A percentile compares a stretch with the other conserved stretches of the same genome.
Conservation (phyloP, 2,888 invertebrate genomes). For the Caenorhabditis panamensis region DNA sequence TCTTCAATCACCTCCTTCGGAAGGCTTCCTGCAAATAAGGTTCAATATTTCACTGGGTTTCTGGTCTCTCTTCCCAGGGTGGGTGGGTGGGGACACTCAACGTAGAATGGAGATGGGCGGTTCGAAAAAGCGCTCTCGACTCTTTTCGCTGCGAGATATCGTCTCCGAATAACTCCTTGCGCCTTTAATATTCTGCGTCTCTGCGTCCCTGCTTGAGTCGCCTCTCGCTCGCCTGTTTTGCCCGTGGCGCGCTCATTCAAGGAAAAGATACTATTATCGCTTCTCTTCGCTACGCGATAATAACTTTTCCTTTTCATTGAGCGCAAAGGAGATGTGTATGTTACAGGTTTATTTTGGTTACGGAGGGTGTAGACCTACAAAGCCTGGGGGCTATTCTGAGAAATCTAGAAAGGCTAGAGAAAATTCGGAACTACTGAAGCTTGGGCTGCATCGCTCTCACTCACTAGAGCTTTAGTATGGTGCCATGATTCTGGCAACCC, state of each 20-base stretch:
- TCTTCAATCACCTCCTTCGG: too few relatives aligned
- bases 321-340: not conserved
- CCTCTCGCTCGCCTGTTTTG: too few relatives aligned
- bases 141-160: too few relatives aligned
- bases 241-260: not conserved
- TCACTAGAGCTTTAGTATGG: not conserved
- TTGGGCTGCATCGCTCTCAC: not conserved
- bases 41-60: too few relatives aligned
- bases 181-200: too few relatives aligned
- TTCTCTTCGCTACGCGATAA: not conserved
- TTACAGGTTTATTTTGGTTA: not conserved
- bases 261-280: not conserved
- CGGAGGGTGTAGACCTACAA: not conserved
- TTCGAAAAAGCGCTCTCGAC: too few relatives aligned
- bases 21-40: too few relatives aligned
- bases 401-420: constrained; percentile 13
- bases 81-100: too few relatives aligned
- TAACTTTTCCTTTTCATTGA: not conserved
- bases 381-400: constrained; percentile 2
- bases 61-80: too few relatives aligned
- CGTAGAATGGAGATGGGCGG: too few relatives aligned
- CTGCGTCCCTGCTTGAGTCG: too few relatives aligned
- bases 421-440: not conserved
- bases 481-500: not conserved
- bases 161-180: too few relatives aligned